A percentile compares a stretch with the other conserved stretches of the same genome.
phyloP scores from a whole-genome alignment of 2,113 vertebrate genomes.

The Tychaedon coryphoeus region DNA sequence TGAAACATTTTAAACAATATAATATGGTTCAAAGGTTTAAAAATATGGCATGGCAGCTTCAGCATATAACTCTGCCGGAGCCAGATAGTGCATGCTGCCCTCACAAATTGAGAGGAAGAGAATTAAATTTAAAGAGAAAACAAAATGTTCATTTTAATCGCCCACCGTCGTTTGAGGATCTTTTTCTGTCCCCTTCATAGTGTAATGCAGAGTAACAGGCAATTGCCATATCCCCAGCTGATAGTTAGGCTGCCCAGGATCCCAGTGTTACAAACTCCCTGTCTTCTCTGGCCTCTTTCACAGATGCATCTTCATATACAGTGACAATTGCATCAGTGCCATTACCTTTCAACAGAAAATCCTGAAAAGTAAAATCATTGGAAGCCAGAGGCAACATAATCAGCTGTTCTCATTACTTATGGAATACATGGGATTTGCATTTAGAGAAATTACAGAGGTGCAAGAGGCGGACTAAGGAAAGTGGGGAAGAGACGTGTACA shows the following conservation, averaged over 20 bases:
- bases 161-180: not conserved
- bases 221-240: not conserved
- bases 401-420: not conserved
- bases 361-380: not conserved
- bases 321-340: not conserved
- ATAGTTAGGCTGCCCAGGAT: not conserved
- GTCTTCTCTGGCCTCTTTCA: not conserved
- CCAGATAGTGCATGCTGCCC: not conserved
- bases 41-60: not conserved
- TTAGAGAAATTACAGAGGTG: constrained; percentile 1
- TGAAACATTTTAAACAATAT: not conserved
- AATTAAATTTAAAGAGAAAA: constrained; percentile 1
- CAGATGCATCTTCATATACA: not conserved
- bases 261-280: not conserved
- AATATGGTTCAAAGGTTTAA: not conserved
- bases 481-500: not conserved
- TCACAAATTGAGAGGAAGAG: not conserved
- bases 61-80: not conserved
- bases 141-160: not conserved
- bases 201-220: not conserved
- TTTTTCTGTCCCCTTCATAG: not conserved
- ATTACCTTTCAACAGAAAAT: not conserved
- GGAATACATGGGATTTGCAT: not conserved
- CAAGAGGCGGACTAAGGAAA: not conserved
- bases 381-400: not conserved